Evolutionary conservation across 2,888 invertebrate genomes (phyloP), one percentile per base, ranked within the genome.

Genomic region (Apoda limacodes): DNA sequence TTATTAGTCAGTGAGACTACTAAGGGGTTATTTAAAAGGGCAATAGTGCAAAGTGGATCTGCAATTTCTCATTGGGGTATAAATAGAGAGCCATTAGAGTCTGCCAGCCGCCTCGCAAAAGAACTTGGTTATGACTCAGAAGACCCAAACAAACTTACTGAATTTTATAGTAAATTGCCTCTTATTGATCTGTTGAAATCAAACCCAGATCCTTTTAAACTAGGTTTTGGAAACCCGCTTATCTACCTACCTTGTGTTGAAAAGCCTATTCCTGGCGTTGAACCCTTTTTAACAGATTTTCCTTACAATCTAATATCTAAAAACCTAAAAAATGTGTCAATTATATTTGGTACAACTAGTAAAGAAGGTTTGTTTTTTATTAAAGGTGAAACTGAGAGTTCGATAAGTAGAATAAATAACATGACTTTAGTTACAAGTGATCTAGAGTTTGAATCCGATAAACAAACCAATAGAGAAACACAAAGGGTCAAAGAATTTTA

Each of bases 161-260:
- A 69, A 23, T 55, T 75, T 44, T 60, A 75, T 25, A 58, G 56
- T 2, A 52, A 62, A 34, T 37, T 55, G 5, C n/a, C n/a, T n/a
- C n/a, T n/a, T n/a, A n/a, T n/a, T n/a, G n/a, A n/a, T n/a, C n/a
- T n/a, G n/a, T n/a, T n/a, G n/a, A n/a, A n/a, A n/a, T n/a, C n/a
- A n/a, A n/a, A n/a, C n/a, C n/a, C n/a, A n/a, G n/a, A n/a, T n/a
- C n/a, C n/a, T n/a, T n/a, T n/a, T n/a, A n/a, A n/a, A n/a, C n/a
- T n/a, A n/a, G n/a, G n/a, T 38, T 64, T 70, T 37, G 76, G 75
- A 32, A 72, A 74, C 2, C 58, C 66, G 30, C 39, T 80, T 7
- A 30, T 76, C 10, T 55, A 71, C 39, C 42, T 72, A 21, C 78
- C 78, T 0, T 80, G 78, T 43, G 49, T 78, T 4, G 78, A 80